Conservation (phyloP, 2,113 vertebrate genomes). For the Elephantulus edwardii region DNA sequence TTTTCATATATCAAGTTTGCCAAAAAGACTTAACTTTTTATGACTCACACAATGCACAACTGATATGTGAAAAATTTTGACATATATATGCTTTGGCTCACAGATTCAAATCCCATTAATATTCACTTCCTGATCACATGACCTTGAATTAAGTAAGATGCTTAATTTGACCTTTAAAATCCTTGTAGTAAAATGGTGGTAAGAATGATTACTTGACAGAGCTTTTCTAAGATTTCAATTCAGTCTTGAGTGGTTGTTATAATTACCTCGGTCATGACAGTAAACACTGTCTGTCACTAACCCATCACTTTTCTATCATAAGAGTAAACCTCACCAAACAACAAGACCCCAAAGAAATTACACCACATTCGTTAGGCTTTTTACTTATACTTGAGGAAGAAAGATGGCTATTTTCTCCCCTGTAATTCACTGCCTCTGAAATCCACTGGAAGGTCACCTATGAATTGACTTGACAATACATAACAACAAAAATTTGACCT, state of each 20-base stretch:
- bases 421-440: too few relatives aligned
- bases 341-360: not conserved
- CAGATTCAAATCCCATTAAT: not conserved
- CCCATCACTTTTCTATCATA: not conserved
- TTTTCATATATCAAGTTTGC: constrained; percentile 26
- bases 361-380: not conserved
- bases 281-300: not conserved
- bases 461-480: too few relatives aligned
- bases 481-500: too few relatives aligned
- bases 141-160: constrained; percentile 9
- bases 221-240: constrained; percentile 30
- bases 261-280: not conserved
- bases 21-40: constrained; percentile 45
- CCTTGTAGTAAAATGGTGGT: not conserved
- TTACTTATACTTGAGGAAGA: not conserved
- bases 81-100: not conserved
- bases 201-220: not conserved
- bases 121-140: not conserved
- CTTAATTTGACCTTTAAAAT: constrained; percentile 30
- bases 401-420: too few relatives aligned
- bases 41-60: not conserved
- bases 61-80: constrained; percentile 14
- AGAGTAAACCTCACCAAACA: not conserved
- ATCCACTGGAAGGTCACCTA: too few relatives aligned
- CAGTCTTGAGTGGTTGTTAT: not conserved